Conservation (phyloP, 64 coral and sea anemone genomes). For the Orbicella faveolata region DNA sequence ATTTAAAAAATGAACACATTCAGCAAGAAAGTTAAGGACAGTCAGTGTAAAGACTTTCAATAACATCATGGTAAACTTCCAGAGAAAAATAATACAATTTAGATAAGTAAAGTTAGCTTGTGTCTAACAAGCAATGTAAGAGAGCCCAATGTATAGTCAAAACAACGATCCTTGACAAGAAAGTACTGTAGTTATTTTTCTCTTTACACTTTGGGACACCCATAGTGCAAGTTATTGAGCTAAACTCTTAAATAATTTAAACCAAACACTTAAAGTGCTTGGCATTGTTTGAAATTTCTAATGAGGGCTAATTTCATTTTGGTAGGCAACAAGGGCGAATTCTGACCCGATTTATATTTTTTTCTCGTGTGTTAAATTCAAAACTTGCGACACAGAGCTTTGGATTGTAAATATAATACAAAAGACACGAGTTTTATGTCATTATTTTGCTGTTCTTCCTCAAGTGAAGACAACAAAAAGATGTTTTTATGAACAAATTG, state of each 20-base stretch:
- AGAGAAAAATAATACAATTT: too few species aligned
- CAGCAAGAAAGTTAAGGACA: too few species aligned
- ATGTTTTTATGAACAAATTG: not conserved
- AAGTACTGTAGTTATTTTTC: not conserved
- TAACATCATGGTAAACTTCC: too few species aligned
- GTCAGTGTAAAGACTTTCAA: too few species aligned
- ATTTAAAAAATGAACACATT: too few species aligned
- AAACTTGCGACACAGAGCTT: not conserved
- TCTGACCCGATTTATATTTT: not conserved
- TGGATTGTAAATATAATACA: not conserved
- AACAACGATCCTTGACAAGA: not conserved
- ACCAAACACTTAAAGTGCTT: slow-evolving; percentile 6
- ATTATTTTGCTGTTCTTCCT: not conserved
- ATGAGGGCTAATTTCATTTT: not conserved
- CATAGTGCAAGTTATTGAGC: not conserved
- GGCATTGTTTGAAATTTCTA: not conserved
- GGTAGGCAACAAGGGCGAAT: not conserved
- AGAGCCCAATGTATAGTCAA: too few species aligned
- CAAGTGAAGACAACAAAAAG: not conserved
- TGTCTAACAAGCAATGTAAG: too few species aligned
- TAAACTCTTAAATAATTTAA: not conserved
- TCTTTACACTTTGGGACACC: not conserved
- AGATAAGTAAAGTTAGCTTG: too few species aligned
- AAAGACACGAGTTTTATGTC: not conserved
- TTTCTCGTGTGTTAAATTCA: not conserved